Evolutionary conservation across 2,113 vertebrate genomes (phyloP), one percentile per base, ranked within the genome.

Genomic region (Gracilinanus agilis): DNA sequence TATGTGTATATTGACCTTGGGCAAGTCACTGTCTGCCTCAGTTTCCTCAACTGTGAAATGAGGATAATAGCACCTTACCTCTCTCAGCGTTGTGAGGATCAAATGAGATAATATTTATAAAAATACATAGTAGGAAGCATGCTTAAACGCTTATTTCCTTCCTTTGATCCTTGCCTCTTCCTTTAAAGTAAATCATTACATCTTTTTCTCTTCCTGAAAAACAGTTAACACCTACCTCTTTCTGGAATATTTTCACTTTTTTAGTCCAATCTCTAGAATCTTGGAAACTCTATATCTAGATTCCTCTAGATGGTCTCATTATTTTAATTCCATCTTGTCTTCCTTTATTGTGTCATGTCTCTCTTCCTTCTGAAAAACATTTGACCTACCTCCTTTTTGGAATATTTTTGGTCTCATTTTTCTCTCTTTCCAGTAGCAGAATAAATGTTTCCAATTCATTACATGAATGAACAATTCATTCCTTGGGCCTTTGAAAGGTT

Each of bases 401-500:
- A 95, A 92, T 44, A 92, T 83, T 96, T 96, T 94, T 95, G 27
- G 24, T 93, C 90, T 95, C 16, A 89, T 44, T 89, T 61, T 67
- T 83, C 95, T 95, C 95, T 55, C 90, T 55, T 93, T 94, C 95
- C 34, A 93, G 9, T 94, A 90, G 54, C 91, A 92, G 75, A 93
- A 54, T n/a, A 92, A 92, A 25, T 54, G 21, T 95, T 92, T 90
- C 67, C n/a, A 94, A 0, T 94, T 90, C 21, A 56, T 94, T n/a
- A 40, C 34, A 93, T 94, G 53, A 91, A 92, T 91, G 83, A 94
- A 40, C 67, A 92, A 27, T 53, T 53, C 23, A 90, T 54, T 75
- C 27, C 89, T 53, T 93, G 34, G 91, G 90, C 40, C 53, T 90
- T 92, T 95, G 56, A 94, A 96, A 92, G 54, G 44, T 95, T 56